Evolutionary conservation across 2,113 vertebrate species (phyloP), one percentile per base, ranked within the genome.

Genomic region (Osmerus eperlanus): DNA sequence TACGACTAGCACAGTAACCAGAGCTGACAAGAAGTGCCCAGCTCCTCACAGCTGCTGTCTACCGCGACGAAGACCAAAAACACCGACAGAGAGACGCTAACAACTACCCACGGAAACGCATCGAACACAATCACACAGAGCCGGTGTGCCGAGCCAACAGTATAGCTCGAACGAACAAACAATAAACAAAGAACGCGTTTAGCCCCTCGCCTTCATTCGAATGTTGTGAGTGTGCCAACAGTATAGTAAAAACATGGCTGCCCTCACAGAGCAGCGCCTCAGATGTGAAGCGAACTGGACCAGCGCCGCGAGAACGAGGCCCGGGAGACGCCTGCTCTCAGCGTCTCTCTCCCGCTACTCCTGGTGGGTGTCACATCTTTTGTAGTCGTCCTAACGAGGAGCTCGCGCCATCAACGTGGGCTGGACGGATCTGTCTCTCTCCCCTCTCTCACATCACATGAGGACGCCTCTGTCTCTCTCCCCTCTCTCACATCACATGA

Each of bases 21-120:
- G 73, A 51, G 60, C 74, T 73, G 72, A 61, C 32, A 61, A 64
- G 65, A 72, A 13, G 58, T 32, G 41, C 67, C 76, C 73, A 18
- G 70, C 77, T 81, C 64, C 65, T 78, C 70, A 79, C 70, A 74
- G 83, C 81, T 71, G 71, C 59, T 41, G 36, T 65, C 64, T 36
- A 36, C 32, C 32, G 32, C 32, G 4, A 36, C 4, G 5, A 36
- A 36, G 32, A 36, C 32, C 32, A 32, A 32, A 4, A 2, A 32
- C 3, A 32, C 5, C 29, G 29, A 2, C 32, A 7, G 32, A 7
- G 32, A 36, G 32, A 36, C 7, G 5, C 7, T 4, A 36, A 36
- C 32, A 36, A 5, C 25, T 28, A 3, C 25, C 25, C 25, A 28
- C 3, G 25, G 25, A 28, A 28, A 28, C 25, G 25, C 25, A 28